These are phyloP conservation scores for Sitta europaea DNA, from an alignment of 2,113 vertebrate species.

Conservation along the genomic window DNA sequence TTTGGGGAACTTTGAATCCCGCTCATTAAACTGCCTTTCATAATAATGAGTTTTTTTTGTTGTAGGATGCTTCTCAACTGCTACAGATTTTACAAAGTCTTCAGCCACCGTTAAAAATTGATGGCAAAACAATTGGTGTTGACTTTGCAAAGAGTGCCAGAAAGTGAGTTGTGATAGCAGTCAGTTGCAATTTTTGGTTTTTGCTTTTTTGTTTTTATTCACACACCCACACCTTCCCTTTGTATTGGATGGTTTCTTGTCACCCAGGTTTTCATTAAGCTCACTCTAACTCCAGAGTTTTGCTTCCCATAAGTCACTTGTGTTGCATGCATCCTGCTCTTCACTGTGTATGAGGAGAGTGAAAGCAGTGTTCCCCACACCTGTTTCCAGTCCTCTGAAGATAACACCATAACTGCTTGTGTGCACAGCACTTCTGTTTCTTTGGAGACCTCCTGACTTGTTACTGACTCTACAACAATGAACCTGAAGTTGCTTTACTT, in stretches of 20 bases:
- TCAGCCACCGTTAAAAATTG: slow-evolving; percentile 93
- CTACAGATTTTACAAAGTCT: slow-evolving; percentile 93
- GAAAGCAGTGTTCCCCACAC: not conserved
- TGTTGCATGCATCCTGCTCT: not conserved
- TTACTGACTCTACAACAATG: not conserved
- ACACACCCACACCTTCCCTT: fast-evolving
- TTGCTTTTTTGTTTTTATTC: not conserved
- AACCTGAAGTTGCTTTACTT: not conserved
- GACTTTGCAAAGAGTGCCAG: slow-evolving; percentile 98
- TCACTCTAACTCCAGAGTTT: not conserved
- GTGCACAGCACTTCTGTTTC: not conserved
- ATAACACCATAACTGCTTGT: not conserved
- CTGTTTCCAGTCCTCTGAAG: not conserved
- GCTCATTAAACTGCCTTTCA: not conserved
- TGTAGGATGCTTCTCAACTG: slow-evolving; percentile 94
- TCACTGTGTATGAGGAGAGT: not conserved
- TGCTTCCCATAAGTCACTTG: not conserved
- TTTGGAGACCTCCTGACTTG: not conserved
- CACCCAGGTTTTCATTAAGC: not conserved
- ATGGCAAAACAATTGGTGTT: slow-evolving; percentile 97
- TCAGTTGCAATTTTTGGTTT: not conserved
- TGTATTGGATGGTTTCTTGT: not conserved
- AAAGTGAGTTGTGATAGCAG: slow-evolving; percentile 81
- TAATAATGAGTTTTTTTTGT: not conserved
- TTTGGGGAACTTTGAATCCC: not conserved